phyloP scores from a whole-genome alignment of 1,140 invertebrate species.

The Kradibia gibbosae region DNA sequence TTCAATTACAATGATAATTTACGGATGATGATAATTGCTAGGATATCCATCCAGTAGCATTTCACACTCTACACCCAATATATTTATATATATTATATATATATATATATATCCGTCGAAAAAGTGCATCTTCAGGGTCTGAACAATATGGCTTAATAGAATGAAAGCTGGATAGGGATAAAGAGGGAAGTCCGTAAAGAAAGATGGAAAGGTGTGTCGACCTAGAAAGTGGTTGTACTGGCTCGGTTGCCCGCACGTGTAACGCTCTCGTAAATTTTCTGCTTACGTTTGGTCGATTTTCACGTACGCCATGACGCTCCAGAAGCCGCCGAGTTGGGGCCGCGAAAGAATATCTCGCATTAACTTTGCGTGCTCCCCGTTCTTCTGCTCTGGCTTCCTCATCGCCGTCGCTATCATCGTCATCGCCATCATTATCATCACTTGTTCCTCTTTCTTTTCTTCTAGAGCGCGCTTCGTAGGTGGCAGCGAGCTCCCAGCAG shows the following conservation, averaged over 20 bases:
- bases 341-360: not conserved
- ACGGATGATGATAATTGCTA: not conserved
- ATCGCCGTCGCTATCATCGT: not conserved
- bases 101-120: no score
- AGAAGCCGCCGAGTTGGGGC: not conserved
- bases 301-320: not conserved
- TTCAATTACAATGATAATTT: conserved; percentile 6
- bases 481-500: not conserved
- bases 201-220: not conserved
- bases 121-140: not conserved
- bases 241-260: conserved; percentile 11
- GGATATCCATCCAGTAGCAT: no score
- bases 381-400: not conserved
- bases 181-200: not conserved
- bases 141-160: not conserved
- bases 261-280: conserved; percentile 36
- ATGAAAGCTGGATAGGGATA: not conserved
- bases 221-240: conserved; percentile 19
- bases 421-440: no score
- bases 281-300: conserved; percentile 35
- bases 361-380: no score
- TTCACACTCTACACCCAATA: no score
- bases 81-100: no score
- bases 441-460: not conserved
- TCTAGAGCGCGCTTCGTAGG: not conserved